These are phyloP conservation scores for Emmelina monodactyla DNA, from an alignment of 2,888 invertebrate genomes.

Conservation along the genomic window DNA sequence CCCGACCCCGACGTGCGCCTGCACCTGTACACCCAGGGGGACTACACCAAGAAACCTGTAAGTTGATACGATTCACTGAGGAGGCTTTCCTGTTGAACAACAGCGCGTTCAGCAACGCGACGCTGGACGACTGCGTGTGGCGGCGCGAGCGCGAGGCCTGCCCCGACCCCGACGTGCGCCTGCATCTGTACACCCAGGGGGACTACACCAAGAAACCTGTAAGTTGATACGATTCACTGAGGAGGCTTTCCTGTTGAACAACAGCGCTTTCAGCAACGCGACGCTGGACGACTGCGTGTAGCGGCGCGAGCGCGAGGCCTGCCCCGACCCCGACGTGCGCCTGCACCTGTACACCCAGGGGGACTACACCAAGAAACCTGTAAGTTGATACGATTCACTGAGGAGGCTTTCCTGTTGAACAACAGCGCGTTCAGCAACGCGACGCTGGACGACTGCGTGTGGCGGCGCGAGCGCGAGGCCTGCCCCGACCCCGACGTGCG, in stretches of 20 bases:
- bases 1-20: constrained; percentile 75
- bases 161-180: constrained; percentile 73
- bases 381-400: no score
- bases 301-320: constrained; percentile 72
- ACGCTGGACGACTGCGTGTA: constrained; percentile 74
- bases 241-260: constrained; percentile 70
- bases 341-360: constrained; percentile 71
- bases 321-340: constrained; percentile 75
- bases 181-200: constrained; percentile 70
- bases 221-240: no score
- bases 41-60: constrained; percentile 53
- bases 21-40: constrained; percentile 69
- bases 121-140: constrained; percentile 75
- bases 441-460: constrained; percentile 72
- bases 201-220: constrained; percentile 55
- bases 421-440: constrained; percentile 65
- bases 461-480: constrained; percentile 72
- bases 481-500: constrained; percentile 77
- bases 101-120: constrained; percentile 62
- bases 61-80: no score
- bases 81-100: constrained; percentile 71
- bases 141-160: constrained; percentile 72
- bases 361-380: constrained; percentile 51
- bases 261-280: constrained; percentile 62
- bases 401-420: constrained; percentile 70